These are phyloP conservation scores for Incurvaria masculella DNA, from an alignment of 2,888 invertebrate species.

Conservation along the genomic window DNA sequence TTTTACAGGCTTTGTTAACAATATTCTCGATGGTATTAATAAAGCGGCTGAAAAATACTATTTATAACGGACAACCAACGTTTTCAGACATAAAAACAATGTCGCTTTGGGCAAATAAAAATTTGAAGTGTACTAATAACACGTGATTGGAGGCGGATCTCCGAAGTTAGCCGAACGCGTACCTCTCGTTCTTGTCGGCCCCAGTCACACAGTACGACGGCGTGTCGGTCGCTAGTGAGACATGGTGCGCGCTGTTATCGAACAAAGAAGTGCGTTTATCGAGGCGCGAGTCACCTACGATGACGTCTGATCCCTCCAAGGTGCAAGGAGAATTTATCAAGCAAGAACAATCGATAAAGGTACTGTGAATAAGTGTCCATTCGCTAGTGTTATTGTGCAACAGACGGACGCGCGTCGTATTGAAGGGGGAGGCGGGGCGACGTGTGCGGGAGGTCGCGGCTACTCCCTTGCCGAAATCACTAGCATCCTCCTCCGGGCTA, in stretches of 20 bases:
- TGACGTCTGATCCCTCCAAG: slow-evolving; percentile 53
- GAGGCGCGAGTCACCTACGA: slow-evolving; percentile 47
- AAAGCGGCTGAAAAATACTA: too few relatives aligned
- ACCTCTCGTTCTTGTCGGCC: slow-evolving; percentile 40
- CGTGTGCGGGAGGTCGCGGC: slow-evolving; percentile 58
- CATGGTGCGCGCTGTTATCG: slow-evolving; percentile 46
- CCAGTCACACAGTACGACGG: slow-evolving; percentile 31
- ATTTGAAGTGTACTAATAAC: background rate
- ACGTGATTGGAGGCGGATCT: slow-evolving; percentile 55
- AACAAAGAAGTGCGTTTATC: slow-evolving; percentile 48
- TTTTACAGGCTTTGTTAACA: too few relatives aligned
- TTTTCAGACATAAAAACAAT: too few relatives aligned
- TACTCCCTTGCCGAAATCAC: slow-evolving; percentile 52
- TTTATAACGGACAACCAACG: too few relatives aligned
- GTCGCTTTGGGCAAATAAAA: too few relatives aligned
- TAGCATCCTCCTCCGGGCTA: slow-evolving; percentile 26
- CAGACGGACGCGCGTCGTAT: slow-evolving; percentile 46
- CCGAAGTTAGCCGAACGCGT: slow-evolving; percentile 40
- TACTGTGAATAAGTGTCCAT: slow-evolving; percentile 37
- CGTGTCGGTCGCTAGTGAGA: slow-evolving; percentile 54
- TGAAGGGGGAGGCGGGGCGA: slow-evolving; percentile 58
- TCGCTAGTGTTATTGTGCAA: slow-evolving; percentile 48
- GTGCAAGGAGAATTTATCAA: slow-evolving; percentile 49
- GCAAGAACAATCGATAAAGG: slow-evolving; percentile 49
- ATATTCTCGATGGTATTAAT: too few relatives aligned